Percentiles rank a stretch among this genome's conserved stretches.
These are phyloP conservation scores for Phengaris alcon DNA, from an alignment of 2,888 invertebrate genomes.

Conservation along the genomic window DNA sequence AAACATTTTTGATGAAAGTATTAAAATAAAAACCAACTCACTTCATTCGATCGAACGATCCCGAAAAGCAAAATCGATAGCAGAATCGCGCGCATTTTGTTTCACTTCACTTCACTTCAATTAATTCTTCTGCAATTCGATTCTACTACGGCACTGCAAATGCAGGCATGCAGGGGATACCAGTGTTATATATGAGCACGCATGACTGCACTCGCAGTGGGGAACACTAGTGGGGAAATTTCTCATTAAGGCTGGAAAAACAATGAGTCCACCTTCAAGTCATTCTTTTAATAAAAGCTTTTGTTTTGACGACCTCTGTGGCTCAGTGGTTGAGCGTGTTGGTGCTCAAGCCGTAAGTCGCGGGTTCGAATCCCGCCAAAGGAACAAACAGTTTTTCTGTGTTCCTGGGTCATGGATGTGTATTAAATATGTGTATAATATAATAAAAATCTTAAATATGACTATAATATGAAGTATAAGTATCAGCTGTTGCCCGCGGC, in stretches of 20 bases:
- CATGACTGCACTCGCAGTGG: slow-evolving; percentile 58
- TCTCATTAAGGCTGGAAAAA: not conserved
- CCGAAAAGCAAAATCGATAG: slow-evolving; percentile 65
- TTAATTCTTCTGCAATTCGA: slow-evolving; percentile 33
- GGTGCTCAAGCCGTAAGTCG: too few species aligned
- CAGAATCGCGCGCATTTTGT: slow-evolving; percentile 58
- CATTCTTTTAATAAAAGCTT: too few species aligned
- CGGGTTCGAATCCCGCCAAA: too few species aligned
- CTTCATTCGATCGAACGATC: slow-evolving; percentile 63
- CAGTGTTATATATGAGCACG: slow-evolving; percentile 66
- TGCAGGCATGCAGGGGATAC: slow-evolving; percentile 53
- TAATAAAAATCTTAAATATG: too few species aligned
- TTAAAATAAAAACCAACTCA: slow-evolving; percentile 40
- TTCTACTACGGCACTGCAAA: slow-evolving; percentile 53
- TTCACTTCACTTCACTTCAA: slow-evolving; percentile 57
- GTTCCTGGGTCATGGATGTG: too few species aligned
- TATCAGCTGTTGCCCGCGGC: too few species aligned
- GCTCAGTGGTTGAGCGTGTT: too few species aligned
- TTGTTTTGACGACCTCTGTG: too few species aligned
- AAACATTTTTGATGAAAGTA: not conserved
- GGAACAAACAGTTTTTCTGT: too few species aligned
- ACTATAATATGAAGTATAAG: too few species aligned
- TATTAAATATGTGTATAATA: too few species aligned
- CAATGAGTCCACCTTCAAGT: not conserved
- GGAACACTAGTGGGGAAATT: slow-evolving; percentile 57